Conservation (phyloP, 2,888 invertebrate genomes). For the Dicranocentrus wangi region DNA sequence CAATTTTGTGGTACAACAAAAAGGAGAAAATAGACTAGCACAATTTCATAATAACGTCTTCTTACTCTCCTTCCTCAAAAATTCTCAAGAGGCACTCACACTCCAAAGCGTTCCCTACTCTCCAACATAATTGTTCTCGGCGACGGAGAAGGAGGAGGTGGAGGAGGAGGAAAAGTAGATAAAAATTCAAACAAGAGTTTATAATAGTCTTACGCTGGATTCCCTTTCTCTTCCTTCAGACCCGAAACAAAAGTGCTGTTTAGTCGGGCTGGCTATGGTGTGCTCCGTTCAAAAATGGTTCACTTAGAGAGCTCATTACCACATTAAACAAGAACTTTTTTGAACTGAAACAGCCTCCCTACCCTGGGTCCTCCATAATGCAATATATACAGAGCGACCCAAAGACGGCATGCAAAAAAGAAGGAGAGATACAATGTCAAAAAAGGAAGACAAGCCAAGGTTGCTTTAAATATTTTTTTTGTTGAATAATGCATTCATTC, state of each 20-base stretch:
- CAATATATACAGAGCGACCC: too few species aligned
- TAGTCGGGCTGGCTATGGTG: slow-evolving; percentile 40
- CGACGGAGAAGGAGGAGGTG: too few species aligned
- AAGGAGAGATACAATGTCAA: slow-evolving; percentile 6
- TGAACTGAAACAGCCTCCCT: background rate
- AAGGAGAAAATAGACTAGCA: too few species aligned
- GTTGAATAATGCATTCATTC: slow-evolving; percentile 30
- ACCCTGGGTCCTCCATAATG: background rate
- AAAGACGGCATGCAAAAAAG: too few species aligned
- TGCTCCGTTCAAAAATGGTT: slow-evolving; percentile 46
- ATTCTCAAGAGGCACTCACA: slow-evolving; percentile 31
- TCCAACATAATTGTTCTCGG: slow-evolving; percentile 38
- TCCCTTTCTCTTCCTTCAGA: too few species aligned
- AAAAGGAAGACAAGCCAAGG: background rate
- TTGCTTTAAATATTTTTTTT: too few species aligned
- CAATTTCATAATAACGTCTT: too few species aligned
- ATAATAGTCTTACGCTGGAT: too few species aligned
- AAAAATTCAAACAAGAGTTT: slow-evolving; percentile 25
- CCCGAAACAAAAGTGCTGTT: slow-evolving; percentile 18
- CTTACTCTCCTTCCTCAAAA: too few species aligned
- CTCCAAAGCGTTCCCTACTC: slow-evolving; percentile 17
- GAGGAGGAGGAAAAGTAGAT: slow-evolving; percentile 22
- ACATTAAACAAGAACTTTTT: slow-evolving; percentile 43
- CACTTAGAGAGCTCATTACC: slow-evolving; percentile 54
- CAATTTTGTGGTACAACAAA: too few species aligned